Conservation (phyloP, 2,797 vertebrate genomes). For the Diplodus puntazzo region DNA sequence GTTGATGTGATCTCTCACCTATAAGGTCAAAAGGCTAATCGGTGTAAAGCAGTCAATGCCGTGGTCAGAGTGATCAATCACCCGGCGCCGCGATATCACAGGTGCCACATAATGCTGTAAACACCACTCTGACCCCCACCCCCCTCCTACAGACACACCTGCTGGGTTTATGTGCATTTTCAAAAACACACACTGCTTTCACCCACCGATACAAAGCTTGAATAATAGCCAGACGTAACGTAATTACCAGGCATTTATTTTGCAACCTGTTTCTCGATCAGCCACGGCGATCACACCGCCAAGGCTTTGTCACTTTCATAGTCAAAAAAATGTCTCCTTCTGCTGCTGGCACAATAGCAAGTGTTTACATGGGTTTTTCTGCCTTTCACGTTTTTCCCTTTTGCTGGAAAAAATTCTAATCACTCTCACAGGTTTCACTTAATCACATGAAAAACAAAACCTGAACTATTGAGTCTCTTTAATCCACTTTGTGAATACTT, state of each 20-base stretch:
- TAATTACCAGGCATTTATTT: conserved; percentile 55
- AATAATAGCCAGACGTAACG: conserved; percentile 43
- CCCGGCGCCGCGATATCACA: conserved; percentile 50
- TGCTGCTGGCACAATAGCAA: conserved; percentile 50
- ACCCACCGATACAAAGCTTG: conserved; percentile 26
- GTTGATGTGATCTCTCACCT: conserved; percentile 74
- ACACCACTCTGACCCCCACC: conserved; percentile 33
- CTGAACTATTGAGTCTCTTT: conserved; percentile 74
- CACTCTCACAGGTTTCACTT: conserved; percentile 76
- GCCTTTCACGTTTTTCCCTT: conserved; percentile 48
- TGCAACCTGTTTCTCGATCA: conserved; percentile 46
- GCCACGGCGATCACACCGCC: conserved; percentile 13
- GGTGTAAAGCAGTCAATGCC: conserved; percentile 65
- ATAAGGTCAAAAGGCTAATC: conserved; percentile 77
- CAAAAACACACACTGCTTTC: conserved; percentile 26
- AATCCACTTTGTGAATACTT: conserved; percentile 82
- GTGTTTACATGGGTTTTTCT: conserved; percentile 58
- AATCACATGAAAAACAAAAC: conserved; percentile 78
- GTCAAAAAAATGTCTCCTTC: conserved; percentile 29
- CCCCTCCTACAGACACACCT: conserved; percentile 53
- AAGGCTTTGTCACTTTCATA: conserved; percentile 53
- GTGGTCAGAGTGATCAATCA: conserved; percentile 79
- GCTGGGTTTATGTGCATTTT: conserved; percentile 41
- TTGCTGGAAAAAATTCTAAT: conserved; percentile 71
- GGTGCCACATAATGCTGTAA: conserved; percentile 39